Base-by-base conservation (phyloP, 2,888 invertebrate species). In the Drosophila demipolita region DNA sequence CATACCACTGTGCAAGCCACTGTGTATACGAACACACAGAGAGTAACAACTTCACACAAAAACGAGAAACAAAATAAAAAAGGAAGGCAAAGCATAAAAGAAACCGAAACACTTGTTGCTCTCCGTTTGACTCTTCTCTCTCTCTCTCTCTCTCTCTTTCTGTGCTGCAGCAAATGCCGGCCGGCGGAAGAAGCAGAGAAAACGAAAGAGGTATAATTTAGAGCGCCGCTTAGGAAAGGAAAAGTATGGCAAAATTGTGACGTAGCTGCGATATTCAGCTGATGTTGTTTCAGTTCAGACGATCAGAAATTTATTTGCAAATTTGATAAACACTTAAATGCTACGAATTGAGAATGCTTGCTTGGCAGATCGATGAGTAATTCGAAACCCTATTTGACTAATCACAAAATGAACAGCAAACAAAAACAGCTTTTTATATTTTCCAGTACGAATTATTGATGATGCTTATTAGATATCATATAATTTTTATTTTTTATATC, bases 121-220 rank as follows among this genome's bases (percentile, higher is more conserved):
- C 68, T 78, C 62, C 5, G 20, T 54, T 55, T 12, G 26, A n/a
- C 38, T 38, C 12, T 60, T 69, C 59, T 55, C 57, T 65, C 66
- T 78, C 78, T 78, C 40, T 49, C 11, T 6, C 20, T 15, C 20
- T 12, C 45, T 45, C 45, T 8, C 15, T 2, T 4, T 15, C 15
- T 45, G 8, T 8, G 38, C 8, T 8, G 38, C 23, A 55, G 60
- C 52, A 50, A 49, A 90, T 32, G 85, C 85, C 90, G 85, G 85
- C 85, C 90, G 90, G 89, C 75, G 69, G 79, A 66, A 75, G 75
- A 68, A 66, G 61, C 54, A 86, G 71, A 55, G 82, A 75, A 67
- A 48, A 50, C 49, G 35, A 55, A 58, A 52, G 50, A 49, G 52
- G 26, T 38, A 48, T 20, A 38, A 6, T 59, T 40, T 50, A 52